Conservation (phyloP, 53 echinoderm and acorn worm species). For the Zoroaster sp. region DNA sequence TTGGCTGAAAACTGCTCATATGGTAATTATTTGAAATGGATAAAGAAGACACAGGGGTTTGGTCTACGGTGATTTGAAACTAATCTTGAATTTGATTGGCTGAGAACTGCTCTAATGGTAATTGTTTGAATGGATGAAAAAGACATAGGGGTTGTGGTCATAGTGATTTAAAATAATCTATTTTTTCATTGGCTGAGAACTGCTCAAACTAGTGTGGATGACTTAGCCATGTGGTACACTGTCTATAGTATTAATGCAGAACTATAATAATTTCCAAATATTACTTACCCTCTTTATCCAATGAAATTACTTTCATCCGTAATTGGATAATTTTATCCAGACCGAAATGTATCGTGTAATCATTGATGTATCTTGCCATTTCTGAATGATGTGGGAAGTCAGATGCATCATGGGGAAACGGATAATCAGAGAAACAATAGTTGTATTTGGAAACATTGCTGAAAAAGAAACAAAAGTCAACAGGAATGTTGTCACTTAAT, state of each 20-base stretch:
- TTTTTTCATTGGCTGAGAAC: background rate
- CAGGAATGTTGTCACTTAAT: too few species aligned
- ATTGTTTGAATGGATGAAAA: too few species aligned
- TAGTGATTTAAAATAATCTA: background rate
- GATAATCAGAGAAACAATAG: constrained; percentile 96
- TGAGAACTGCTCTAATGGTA: background rate
- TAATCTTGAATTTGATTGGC: background rate
- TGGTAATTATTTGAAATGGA: too few species aligned
- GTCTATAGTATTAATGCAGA: too few species aligned
- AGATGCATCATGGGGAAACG: constrained; percentile 74
- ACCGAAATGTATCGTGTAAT: constrained; percentile 75
- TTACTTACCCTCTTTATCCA: constrained; percentile 71
- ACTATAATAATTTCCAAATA: too few species aligned
- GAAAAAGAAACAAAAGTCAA: constrained; percentile 1
- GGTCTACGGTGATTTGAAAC: background rate
- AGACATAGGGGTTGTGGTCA: background rate
- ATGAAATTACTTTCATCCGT: constrained; percentile 59
- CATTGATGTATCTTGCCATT: constrained; percentile 85
- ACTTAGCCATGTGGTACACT: too few species aligned
- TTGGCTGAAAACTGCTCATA: background rate
- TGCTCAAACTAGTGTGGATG: background rate
- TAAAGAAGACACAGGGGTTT: background rate
- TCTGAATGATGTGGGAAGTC: constrained; percentile 89
- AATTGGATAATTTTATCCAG: constrained; percentile 73
- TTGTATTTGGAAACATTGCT: constrained; percentile 97